Evolutionary conservation across 2,888 invertebrate genomes (phyloP), one percentile per base, ranked within the genome.

Genomic region (Epistrophe grossulariae): DNA sequence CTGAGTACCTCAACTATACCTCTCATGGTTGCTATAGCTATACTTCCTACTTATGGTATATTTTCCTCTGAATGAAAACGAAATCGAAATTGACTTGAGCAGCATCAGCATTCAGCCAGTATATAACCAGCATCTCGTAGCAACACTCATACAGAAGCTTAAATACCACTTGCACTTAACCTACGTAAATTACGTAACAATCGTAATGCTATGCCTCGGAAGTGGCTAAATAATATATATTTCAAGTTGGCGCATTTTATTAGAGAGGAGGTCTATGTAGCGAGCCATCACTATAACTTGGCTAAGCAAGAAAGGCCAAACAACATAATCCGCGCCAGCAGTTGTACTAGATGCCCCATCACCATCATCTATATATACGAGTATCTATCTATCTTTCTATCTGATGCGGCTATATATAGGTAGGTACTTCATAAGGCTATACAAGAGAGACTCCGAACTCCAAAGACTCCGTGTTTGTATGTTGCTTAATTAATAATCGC

Each of bases 401-500:
- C 31, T 57, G 50, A 40, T 59, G 59, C 60, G 19, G 52, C 17
- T 55, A 15, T 55, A 15, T 55, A 35, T 7, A n/a, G 52, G 50
- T 50, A 38, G 24, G 45, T 35, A 35, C 35, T 9, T 50, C 40
- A 70, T 70, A 70, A 72, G 59, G 45, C 59, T 19, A 24, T 24
- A 24, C 24, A 35, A 35, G 15, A 31, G 17, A 48, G 35, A 35
- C 7, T 35, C 35, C 17, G 9, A 45, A 15, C 50, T 50, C 19
- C 59, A 50, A 17, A 66, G 72, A 28, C 70, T 59, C 31, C 31
- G 60, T 55, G 45, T 35, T 43, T 73, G 76, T 77, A 57, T 82
- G 83, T 79, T 79, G 79, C 68, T 83, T 87, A 87, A 87, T 87
- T 87, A 87, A 87, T 87, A 87, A 87, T 83, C 87, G 72, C 79